Conservation (phyloP, 2,113 vertebrate genomes). For the Notothenia rossii region DNA sequence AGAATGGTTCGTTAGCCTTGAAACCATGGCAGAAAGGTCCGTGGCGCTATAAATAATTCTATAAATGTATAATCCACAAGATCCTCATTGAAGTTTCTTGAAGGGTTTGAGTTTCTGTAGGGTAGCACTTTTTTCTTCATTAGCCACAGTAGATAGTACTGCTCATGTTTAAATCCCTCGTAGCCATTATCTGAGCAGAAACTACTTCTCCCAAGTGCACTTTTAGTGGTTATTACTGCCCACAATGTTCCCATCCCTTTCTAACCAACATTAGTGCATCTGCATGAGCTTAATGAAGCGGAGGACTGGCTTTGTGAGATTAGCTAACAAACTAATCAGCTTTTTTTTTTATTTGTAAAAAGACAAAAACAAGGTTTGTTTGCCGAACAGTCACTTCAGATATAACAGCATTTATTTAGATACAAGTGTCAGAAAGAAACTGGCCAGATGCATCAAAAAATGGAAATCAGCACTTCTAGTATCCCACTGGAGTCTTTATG, state of each 20-base stretch:
- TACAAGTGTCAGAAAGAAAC: slow-evolving; percentile 47
- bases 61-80: not conserved
- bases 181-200: slow-evolving; percentile 10
- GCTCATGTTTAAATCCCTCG: not conserved
- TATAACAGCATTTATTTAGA: slow-evolving; percentile 30
- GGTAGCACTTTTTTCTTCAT: not conserved
- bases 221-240: slow-evolving; percentile 20
- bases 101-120: not conserved
- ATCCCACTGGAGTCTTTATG: slow-evolving; percentile 48
- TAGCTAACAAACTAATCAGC: slow-evolving; percentile 12
- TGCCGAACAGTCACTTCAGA: not conserved
- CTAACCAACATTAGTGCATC: slow-evolving; percentile 11
- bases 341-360: slow-evolving; percentile 22
- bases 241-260: not conserved
- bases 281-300: slow-evolving; percentile 23
- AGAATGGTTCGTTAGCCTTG: slow-evolving; percentile 20
- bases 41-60: slow-evolving; percentile 24
- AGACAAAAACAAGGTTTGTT: slow-evolving; percentile 14
- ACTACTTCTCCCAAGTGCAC: not conserved
- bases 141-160: not conserved
- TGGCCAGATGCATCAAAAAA: slow-evolving; percentile 36
- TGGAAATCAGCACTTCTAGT: slow-evolving; percentile 58
- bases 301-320: slow-evolving; percentile 31
- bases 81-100: not conserved
- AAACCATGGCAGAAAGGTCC: slow-evolving; percentile 2